A percentile compares a stretch with the other conserved stretches of the same genome.
phyloP scores from a whole-genome alignment of 92 coral and sea anemone species.

The Micromussa lordhowensis region DNA sequence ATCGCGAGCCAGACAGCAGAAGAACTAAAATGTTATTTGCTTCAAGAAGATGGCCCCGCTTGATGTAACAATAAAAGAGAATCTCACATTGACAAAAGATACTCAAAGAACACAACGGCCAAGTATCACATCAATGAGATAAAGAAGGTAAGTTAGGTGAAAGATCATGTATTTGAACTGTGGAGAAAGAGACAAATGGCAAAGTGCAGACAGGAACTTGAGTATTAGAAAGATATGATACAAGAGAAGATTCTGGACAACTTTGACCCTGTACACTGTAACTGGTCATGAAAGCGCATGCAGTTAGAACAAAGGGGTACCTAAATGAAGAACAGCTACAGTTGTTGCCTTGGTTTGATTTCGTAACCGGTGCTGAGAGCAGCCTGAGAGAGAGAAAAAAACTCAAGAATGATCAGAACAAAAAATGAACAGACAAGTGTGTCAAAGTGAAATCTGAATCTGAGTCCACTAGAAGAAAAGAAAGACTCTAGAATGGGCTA shows the following conservation, averaged over 20 bases:
- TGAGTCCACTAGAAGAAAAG: background rate
- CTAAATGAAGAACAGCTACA: background rate
- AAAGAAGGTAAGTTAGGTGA: no score
- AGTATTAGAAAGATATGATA: background rate
- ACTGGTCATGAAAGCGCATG: background rate
- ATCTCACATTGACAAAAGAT: background rate
- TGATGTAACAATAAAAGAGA: background rate
- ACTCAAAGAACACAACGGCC: background rate
- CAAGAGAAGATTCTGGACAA: background rate
- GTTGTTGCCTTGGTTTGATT: background rate
- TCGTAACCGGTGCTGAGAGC: conserved; percentile 24
- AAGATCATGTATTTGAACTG: no score
- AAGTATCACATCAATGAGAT: background rate
- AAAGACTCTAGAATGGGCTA: background rate
- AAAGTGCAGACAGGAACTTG: background rate
- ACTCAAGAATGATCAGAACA: background rate
- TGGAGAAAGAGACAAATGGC: background rate
- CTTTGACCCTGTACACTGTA: background rate
- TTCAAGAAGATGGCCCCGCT: background rate
- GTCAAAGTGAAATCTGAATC: background rate
- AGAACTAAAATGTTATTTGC: background rate
- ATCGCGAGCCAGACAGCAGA: background rate
- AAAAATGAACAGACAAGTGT: background rate
- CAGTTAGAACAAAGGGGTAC: background rate
- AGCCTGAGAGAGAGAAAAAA: conserved; percentile 25